Conservation (phyloP, 2,888 invertebrate species). For the Argyra leucocephala region DNA sequence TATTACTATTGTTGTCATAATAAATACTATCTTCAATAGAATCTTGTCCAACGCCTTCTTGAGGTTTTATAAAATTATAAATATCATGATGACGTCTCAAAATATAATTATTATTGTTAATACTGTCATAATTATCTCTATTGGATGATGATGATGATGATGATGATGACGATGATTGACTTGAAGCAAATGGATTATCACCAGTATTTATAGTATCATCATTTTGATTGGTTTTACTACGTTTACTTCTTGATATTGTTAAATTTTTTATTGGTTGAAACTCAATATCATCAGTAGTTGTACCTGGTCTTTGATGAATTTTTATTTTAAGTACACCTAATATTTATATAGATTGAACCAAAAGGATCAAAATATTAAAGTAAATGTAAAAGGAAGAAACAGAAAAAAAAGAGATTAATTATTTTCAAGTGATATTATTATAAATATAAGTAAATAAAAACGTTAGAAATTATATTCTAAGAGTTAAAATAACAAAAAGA, state of each 20-base stretch:
- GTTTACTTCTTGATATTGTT: neutral
- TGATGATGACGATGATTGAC: slow-evolving; percentile 14
- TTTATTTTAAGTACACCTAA: slow-evolving; percentile 21
- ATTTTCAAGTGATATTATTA: too few species aligned
- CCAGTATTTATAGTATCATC: neutral
- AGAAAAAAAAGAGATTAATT: too few species aligned
- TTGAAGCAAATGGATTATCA: neutral
- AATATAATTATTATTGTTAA: slow-evolving; percentile 3
- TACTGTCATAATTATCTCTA: neutral
- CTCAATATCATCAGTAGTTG: slow-evolving; percentile 22
- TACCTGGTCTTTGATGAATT: slow-evolving; percentile 20
- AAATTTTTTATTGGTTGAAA: slow-evolving; percentile 17
- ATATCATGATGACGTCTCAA: slow-evolving; percentile 4
- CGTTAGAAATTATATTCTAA: too few species aligned
- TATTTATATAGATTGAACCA: too few species aligned
- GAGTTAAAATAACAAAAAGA: too few species aligned
- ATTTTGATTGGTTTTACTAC: slow-evolving; percentile 1
- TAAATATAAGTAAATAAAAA: too few species aligned
- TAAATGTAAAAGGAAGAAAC: too few species aligned
- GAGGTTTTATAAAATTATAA: neutral
- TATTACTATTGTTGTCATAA: neutral
- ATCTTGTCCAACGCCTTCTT: slow-evolving; percentile 1
- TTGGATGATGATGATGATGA: slow-evolving; percentile 17
- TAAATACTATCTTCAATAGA: neutral
- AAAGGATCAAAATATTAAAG: too few species aligned